phyloP scores from a whole-genome alignment of 2,888 invertebrate genomes.

The Apotomis betuletana region DNA sequence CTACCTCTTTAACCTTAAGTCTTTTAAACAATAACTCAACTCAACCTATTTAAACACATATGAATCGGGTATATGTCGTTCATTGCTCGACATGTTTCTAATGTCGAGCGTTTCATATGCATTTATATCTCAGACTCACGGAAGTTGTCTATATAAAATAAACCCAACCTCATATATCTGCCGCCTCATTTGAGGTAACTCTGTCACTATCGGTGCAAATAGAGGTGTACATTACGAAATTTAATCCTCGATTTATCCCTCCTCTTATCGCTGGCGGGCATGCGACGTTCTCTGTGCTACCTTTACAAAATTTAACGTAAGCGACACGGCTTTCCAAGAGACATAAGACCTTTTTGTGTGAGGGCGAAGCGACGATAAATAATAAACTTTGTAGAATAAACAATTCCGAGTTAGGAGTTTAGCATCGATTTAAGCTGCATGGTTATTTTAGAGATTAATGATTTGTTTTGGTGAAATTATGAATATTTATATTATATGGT shows the following conservation, averaged over 20 bases:
- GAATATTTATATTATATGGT: no score
- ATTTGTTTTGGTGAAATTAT: no score
- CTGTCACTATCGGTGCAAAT: constrained; percentile 4
- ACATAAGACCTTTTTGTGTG: neutral
- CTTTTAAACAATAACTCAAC: no score
- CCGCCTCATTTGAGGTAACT: neutral
- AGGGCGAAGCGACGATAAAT: constrained; percentile 41
- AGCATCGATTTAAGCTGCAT: constrained; percentile 11
- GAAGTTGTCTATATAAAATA: neutral
- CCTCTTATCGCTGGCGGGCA: constrained; percentile 42
- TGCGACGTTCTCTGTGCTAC: constrained; percentile 10
- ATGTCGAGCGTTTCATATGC: no score
- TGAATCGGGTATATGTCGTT: no score
- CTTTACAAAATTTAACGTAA: neutral
- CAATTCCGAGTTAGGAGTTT: constrained; percentile 39
- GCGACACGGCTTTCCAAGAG: neutral
- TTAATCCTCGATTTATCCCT: constrained; percentile 42
- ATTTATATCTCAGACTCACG: no score
- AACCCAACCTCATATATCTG: neutral
- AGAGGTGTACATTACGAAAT: constrained; percentile 34
- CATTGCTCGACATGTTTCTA: no score
- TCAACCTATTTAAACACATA: no score
- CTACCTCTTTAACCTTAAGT: no score
- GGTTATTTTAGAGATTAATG: constrained; percentile 9
- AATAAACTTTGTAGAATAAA: constrained; percentile 47